Evolutionary conservation across 2,797 vertebrate species (phyloP), one percentile per base, ranked within the genome.

Genomic region (Alosa sapidissima): DNA sequence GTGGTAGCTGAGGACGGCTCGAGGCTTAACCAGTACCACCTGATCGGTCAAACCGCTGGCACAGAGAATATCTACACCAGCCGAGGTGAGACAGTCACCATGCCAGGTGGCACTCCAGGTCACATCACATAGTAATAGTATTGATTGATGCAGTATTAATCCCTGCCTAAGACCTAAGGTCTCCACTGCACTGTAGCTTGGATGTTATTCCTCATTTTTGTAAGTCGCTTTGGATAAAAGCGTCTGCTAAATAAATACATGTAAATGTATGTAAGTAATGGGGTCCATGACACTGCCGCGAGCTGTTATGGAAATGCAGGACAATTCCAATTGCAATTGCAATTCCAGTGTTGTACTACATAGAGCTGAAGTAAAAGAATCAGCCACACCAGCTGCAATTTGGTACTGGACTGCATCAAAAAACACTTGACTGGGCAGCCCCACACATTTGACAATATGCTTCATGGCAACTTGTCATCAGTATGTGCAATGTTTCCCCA

Each of bases 1-100:
- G 98, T 97, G 85, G 98, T 99, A 91, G 98, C 97, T 0, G 97
- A 98, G 87, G 98, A 99, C 0, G 97, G 98, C 19, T 99, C 98
- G 5, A 94, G 98, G 6, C 96, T 99, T 84, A 99, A 99, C 90
- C 98, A 99, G 92, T 99, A 99, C 75, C 97, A 99, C 86, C 94
- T 99, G 91, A 96, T 98, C 51, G 97, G 97, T 84, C 97, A 98
- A 92, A 98, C 96, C 0, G 98, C 97, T 0, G 97, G 97, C 83
- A 97, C 96, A 0, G 97, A 98, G 92, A 96, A 98, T 91, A 98
- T 98, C 93, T 96, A 94, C 87, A 98, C 98, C 90, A 99, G 97
- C 89, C 95, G 97, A 94, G 98, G 98, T 99, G 93, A 36, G 65
- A 36, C 54, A 55, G 10, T 10, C 24, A 24, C 62, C 62, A 13